phyloP scores from a whole-genome alignment of 92 coral and sea anemone genomes.

The Epizoanthus ramosus region DNA sequence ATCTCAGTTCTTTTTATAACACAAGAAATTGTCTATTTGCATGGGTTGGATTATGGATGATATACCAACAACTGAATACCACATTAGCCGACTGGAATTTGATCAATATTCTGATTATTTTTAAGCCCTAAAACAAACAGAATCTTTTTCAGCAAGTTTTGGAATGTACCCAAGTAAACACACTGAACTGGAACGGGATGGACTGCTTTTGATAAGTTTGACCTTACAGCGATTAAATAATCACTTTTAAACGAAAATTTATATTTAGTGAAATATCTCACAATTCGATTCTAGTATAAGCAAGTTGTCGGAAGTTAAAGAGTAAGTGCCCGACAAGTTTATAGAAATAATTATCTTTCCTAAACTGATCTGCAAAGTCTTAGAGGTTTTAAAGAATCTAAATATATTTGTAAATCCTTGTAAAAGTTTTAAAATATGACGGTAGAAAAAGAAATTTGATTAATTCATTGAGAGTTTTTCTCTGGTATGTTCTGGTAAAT shows the following conservation, averaged over 20 bases:
- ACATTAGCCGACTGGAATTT: not conserved
- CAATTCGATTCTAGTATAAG: not conserved
- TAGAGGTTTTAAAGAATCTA: not conserved
- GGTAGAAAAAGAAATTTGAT: no score
- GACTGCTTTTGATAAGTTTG: not conserved
- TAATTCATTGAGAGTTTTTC: no score
- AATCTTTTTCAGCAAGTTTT: not conserved
- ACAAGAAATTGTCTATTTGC: no score
- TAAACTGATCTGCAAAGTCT: no score
- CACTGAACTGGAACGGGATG: not conserved
- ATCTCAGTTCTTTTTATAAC: no score
- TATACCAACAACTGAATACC: not conserved
- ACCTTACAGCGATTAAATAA: constrained; percentile 1
- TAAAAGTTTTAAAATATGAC: no score
- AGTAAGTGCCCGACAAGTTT: not conserved
- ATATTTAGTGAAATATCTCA: not conserved
- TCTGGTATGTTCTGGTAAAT: no score
- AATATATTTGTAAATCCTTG: not conserved
- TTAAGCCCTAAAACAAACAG: not conserved
- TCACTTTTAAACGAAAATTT: not conserved
- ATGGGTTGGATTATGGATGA: not conserved
- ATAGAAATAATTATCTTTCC: not conserved
- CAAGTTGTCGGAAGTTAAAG: not conserved
- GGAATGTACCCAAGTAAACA: not conserved
- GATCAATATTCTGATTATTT: not conserved